These are phyloP conservation scores for Mionectes macconnelli DNA, from an alignment of 2,113 vertebrate genomes.

Conservation along the genomic window DNA sequence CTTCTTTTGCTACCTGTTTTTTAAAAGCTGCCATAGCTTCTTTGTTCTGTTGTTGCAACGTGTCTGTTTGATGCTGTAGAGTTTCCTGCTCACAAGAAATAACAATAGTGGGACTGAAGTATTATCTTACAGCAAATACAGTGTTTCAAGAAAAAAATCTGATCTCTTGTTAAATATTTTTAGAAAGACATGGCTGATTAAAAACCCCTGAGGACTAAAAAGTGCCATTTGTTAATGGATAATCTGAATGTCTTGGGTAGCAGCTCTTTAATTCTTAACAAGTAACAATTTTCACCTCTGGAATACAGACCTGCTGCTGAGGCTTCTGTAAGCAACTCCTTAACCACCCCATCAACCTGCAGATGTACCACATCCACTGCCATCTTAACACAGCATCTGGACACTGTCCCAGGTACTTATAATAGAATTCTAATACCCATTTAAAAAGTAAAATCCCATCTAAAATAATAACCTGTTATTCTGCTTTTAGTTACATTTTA, in stretches of 20 bases:
- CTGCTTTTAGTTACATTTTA: not conserved
- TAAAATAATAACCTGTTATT: not conserved
- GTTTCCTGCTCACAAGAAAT: conserved; percentile 71
- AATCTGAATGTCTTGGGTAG: not conserved
- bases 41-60: conserved; percentile 76
- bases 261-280: not conserved
- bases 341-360: not conserved
- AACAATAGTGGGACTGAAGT: not conserved
- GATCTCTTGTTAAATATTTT: not conserved
- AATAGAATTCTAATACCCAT: not conserved
- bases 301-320: not conserved
- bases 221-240: not conserved
- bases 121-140: not conserved
- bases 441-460: not conserved
- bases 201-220: not conserved
- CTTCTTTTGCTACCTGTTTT: conserved; percentile 82
- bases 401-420: not conserved
- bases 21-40: conserved; percentile 79
- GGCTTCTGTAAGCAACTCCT: not conserved
- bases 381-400: not conserved
- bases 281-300: not conserved
- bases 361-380: not conserved
- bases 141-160: not conserved
- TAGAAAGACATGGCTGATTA: not conserved
- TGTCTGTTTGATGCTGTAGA: conserved; percentile 77